Evolutionary conservation across 2,113 vertebrate species (phyloP).

Genomic region (Budorcas taxicolor): DNA sequence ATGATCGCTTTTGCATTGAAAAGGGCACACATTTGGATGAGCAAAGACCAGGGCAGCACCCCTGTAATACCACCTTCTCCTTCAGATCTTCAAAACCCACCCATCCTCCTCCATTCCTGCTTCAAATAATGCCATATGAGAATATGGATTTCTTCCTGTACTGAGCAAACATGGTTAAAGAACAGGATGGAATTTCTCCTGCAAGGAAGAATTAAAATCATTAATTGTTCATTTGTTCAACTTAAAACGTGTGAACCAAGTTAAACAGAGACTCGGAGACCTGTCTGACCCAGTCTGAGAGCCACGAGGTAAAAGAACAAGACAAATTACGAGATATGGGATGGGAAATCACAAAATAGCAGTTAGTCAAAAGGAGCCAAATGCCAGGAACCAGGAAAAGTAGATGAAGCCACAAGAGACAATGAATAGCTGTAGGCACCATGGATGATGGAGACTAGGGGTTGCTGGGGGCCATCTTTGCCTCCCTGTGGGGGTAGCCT

Average conservation of each 20-base stretch:
- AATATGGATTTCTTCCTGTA: not conserved
- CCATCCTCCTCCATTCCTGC: not conserved
- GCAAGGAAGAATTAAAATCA: not conserved
- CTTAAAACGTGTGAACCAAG: not conserved
- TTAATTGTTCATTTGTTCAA: not conserved
- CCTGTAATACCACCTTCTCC: not conserved
- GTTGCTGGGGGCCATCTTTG: not conserved
- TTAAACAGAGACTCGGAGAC: not conserved
- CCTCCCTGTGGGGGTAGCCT: not conserved
- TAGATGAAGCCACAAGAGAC: not conserved
- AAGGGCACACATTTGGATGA: not conserved
- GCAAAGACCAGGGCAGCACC: constrained; percentile 18
- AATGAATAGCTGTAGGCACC: no score
- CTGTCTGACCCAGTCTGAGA: not conserved
- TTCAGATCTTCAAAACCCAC: not conserved
- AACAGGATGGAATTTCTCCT: not conserved
- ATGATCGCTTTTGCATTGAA: constrained; percentile 51
- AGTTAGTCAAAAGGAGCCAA: not conserved
- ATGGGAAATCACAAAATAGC: not conserved
- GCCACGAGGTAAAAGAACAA: not conserved
- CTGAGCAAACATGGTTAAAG: not conserved
- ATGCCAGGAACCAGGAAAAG: not conserved
- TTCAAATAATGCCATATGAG: not conserved
- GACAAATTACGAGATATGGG: not conserved
- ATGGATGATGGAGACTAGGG: not conserved